phyloP scores from a whole-genome alignment of 2,113 vertebrate genomes.

The Mungos mungo region DNA sequence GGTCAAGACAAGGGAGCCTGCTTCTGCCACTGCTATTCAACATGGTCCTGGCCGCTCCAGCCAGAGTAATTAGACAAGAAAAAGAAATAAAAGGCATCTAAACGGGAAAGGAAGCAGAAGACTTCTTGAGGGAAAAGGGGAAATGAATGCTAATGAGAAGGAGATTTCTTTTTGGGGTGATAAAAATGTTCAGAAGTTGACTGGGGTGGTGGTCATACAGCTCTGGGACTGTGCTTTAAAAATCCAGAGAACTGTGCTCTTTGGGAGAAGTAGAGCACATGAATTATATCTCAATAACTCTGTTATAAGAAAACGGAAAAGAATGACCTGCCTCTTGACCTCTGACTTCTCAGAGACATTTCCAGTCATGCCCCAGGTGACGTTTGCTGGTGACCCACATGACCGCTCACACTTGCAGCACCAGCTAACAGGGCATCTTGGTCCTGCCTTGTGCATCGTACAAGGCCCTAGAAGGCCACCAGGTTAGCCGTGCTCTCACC shows the following conservation, averaged over 20 bases:
- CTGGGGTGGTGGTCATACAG: neutral
- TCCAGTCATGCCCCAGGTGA: neutral
- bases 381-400: neutral
- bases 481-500: neutral
- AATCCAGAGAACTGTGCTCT: neutral
- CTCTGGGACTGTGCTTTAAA: neutral
- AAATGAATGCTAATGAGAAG: neutral
- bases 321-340: neutral
- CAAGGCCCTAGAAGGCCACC: neutral
- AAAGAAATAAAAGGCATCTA: neutral
- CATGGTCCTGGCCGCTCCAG: neutral
- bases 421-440: neutral
- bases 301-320: neutral
- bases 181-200: neutral
- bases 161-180: too few relatives aligned
- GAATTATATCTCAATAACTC: neutral
- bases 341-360: neutral
- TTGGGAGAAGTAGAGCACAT: neutral
- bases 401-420: neutral
- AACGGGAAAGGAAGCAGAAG: neutral
- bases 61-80: neutral
- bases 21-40: neutral
- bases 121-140: neutral
- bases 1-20: neutral
- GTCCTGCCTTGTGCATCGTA: neutral